Base-by-base conservation (phyloP, 2,113 vertebrate genomes). In the Pomatostomus ruficeps region DNA sequence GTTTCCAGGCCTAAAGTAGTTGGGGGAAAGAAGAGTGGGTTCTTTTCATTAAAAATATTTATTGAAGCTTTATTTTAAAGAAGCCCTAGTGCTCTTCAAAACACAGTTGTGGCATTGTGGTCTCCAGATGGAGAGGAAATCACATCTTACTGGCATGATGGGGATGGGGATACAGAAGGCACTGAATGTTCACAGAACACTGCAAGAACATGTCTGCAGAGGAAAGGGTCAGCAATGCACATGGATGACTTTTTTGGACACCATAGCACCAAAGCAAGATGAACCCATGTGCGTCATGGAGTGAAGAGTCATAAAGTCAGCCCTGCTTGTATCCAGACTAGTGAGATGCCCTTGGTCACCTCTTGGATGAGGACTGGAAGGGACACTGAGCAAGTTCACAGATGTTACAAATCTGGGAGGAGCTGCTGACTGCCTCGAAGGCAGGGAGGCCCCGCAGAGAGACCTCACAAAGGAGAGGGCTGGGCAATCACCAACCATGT, bases 401-500 rank as follows among this genome's bases (percentile, higher is more conserved):
- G 38, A 11, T 33, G 2, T 28, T 33, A 28, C 33, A 68, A 3
- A 45, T 1, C 28, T 61, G 28, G 1, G 45, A 77, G 62, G 33
- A 68, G 18, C 38, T 59, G 33, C 7, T 4, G 22, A 7, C 3
- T 51, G 18, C 33, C 45, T 19, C 2, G 0, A 15, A 23, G 45
- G 52, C 45, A 59, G 36, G 3, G 14, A 36, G 17, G 17, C 11
- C 25, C 35, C 67, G 61, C 31, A 49, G 61, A 57, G 49, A 75
- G 35, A 57, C 7, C 21, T 14, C 2, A 6, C 29, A 22, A 17
- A 25, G 3, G 51, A 9, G 25, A 67, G 51, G 24, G 25, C 52
- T 18, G 51, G 43, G 36, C 51, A 67, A 2, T 67, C 61, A 49
- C 36, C 71, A 26, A 10, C 49, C 31, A 0, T 42, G 71, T 17